Conservation (phyloP, 92 coral and sea anemone species). For the Bergia puertoricense region DNA sequence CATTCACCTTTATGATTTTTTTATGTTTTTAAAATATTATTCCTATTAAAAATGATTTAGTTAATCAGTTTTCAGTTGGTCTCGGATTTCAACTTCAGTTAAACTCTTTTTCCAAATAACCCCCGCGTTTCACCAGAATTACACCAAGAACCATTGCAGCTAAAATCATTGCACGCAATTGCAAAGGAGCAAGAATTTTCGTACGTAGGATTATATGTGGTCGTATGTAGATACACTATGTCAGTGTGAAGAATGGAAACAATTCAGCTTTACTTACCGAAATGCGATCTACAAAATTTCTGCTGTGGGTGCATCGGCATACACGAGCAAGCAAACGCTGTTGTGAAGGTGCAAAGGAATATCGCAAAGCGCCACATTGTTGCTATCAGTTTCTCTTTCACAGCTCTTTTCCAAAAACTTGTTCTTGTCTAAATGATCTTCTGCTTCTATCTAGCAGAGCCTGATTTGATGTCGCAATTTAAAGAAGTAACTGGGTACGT, state of each 20-base stretch:
- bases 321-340: constrained; percentile 68
- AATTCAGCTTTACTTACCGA: constrained; percentile 65
- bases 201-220: neutral
- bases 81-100: neutral
- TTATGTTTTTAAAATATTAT: neutral
- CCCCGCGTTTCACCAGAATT: too few species aligned
- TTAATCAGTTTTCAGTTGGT: neutral
- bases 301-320: constrained; percentile 87
- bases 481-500: neutral
- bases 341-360: neutral
- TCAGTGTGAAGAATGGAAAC: neutral
- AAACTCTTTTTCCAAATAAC: too few species aligned
- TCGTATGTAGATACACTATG: neutral
- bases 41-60: too few species aligned
- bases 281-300: constrained; percentile 81
- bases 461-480: neutral
- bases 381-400: neutral
- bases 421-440: neutral
- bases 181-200: neutral
- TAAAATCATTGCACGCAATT: too few species aligned
- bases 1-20: too few species aligned
- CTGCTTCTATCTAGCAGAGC: neutral
- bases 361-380: neutral
- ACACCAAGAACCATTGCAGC: too few species aligned
- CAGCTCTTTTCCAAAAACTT: too few species aligned